These are phyloP conservation scores for Tragelaphus strepsiceros DNA, from an alignment of 2,113 vertebrate genomes.

Conservation along the genomic window DNA sequence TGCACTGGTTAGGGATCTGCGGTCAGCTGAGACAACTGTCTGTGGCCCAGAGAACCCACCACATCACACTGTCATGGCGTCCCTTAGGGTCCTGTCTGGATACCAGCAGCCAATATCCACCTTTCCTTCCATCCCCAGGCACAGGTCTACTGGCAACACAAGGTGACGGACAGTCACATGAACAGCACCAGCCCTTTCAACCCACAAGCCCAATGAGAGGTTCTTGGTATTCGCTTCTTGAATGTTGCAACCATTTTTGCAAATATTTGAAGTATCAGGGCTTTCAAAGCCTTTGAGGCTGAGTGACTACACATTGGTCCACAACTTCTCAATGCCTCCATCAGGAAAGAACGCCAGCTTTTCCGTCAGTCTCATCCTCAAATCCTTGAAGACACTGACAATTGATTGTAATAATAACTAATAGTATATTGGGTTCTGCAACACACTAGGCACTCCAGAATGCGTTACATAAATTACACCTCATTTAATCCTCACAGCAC, in stretches of 20 bases:
- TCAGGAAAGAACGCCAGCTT: background rate
- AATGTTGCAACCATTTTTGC: background rate
- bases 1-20: background rate
- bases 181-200: background rate
- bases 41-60: background rate
- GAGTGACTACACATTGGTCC: background rate
- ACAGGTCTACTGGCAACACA: background rate
- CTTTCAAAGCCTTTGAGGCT: background rate
- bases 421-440: background rate
- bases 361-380: background rate
- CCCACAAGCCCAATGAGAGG: background rate
- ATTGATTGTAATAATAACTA: background rate
- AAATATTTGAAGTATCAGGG: background rate
- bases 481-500: background rate
- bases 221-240: background rate
- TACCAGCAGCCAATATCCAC: background rate
- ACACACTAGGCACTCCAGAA: background rate
- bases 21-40: background rate
- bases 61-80: accelerated
- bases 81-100: background rate
- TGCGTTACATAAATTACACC: background rate
- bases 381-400: background rate
- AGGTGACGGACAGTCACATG: background rate
- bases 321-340: background rate
- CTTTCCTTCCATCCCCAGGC: background rate